Evolutionary conservation across 2,797 vertebrate species (phyloP), one percentile per base, ranked within the genome.

Genomic region (Bryconaethiops microstoma): DNA sequence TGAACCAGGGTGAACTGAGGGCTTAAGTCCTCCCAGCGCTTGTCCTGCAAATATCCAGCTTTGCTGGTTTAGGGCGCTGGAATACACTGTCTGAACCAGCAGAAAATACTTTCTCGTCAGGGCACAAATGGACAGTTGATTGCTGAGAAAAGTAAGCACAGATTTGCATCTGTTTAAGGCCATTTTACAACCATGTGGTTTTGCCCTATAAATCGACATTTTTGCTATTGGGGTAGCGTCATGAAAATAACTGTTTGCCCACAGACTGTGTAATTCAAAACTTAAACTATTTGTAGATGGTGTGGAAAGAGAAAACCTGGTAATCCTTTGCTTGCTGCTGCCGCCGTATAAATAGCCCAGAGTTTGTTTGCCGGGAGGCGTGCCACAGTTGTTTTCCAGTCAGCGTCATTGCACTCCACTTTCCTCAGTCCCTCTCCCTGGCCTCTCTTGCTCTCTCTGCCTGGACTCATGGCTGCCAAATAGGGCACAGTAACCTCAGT

Each of bases 321-420:
- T 84, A 85, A 86, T 86, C 75, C 79, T 89, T 89, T 82, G 82
- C 82, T 88, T 68, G 81, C 80, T 80, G 83, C 74, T 78, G 75
- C 65, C 54, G 75, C 65, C 54, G 73, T 90, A 91, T 86, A 89
- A 91, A 91, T 92, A 91, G 88, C 85, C 77, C 74, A 60, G 54
- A 82, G 84, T 70, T 86, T 88, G 85, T 89, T 90, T 81, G 88
- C 42, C 50, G 84, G 85, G 80, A 81, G 84, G 84, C 87, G 86
- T 88, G 86, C 81, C 85, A 88, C 89, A 89, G 88, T 91, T 92
- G 88, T 91, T 92, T 91, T 91, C 81, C 87, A 90, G 87, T 90
- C 76, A 77, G 75, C 82, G 80, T 90, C 89, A 83, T 81, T 79
- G 62, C 88, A 78, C 82, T 84, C 85, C 83, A 83, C 79, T 86